Evolutionary conservation across 2,888 invertebrate genomes (phyloP).

Genomic region (Drosophila parthenogenetica): DNA sequence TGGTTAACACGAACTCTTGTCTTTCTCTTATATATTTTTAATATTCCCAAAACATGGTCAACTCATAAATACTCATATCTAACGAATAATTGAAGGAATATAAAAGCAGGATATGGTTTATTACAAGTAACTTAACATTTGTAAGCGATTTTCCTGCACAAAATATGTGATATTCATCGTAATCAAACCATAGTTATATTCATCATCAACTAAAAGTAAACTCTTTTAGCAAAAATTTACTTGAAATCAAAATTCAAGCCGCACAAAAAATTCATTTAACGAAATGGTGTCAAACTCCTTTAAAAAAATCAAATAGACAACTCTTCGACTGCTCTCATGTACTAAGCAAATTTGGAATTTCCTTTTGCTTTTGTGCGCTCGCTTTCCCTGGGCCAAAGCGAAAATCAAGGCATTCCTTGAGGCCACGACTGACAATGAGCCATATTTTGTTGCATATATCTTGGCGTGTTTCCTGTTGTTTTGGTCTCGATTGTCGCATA

Average conservation of each 20-base stretch:
- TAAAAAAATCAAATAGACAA: constrained; percentile 4
- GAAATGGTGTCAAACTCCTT: constrained; percentile 13
- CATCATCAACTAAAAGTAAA: no score
- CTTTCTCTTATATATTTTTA: no score
- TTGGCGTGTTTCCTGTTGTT: constrained; percentile 11
- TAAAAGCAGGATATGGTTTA: no score
- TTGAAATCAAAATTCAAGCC: background rate
- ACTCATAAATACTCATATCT: no score
- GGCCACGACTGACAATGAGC: constrained; percentile 55
- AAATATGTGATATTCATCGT: no score
- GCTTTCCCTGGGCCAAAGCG: constrained; percentile 5
- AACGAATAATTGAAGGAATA: no score
- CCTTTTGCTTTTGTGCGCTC: background rate
- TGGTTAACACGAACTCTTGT: no score
- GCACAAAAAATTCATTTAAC: constrained; percentile 10
- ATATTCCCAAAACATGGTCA: no score
- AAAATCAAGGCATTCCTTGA: constrained; percentile 67
- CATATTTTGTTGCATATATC: constrained; percentile 28
- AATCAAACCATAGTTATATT: no score
- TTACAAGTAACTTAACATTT: no score
- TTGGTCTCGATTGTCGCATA: constrained; percentile 50
- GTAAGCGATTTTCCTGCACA: no score
- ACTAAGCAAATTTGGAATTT: constrained; percentile 11
- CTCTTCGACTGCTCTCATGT: background rate
- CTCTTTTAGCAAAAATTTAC: background rate